Conservation (phyloP, 2,888 invertebrate species). For the Rhamnusium bicolor region DNA sequence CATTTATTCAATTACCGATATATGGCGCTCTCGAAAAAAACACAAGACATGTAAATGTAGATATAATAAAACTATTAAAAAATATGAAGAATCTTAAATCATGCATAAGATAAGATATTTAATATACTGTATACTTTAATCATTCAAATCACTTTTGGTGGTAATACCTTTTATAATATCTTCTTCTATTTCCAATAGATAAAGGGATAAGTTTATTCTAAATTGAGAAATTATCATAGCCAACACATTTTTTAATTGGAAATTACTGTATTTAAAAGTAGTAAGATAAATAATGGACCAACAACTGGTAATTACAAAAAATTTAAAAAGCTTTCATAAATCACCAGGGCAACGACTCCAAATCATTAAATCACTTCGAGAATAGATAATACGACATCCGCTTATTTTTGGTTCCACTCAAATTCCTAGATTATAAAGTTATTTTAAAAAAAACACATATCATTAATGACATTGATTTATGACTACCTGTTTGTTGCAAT, state of each 20-base stretch:
- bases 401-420: neutral
- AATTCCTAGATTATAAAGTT: neutral
- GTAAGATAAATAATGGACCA: slow-evolving; percentile 11
- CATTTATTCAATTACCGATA: too few species aligned
- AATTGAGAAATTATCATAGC: slow-evolving; percentile 19
- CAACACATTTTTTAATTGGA: slow-evolving; percentile 18
- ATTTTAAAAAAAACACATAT: neutral
- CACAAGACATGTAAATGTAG: neutral
- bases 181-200: neutral
- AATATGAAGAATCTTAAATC: neutral
- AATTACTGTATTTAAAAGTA: slow-evolving; percentile 11
- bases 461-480: neutral
- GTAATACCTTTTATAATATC: neutral
- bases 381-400: neutral
- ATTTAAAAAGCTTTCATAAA: slow-evolving; percentile 7
- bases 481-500: slow-evolving; percentile 1
- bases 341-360: neutral
- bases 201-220: slow-evolving; percentile 11
- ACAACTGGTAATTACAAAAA: slow-evolving; percentile 18
- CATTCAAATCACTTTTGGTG: too few species aligned
- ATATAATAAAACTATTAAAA: neutral
- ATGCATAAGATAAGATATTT: neutral
- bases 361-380: slow-evolving; percentile 6
- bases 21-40: too few species aligned
- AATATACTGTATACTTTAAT: neutral